Evolutionary conservation across 2,113 vertebrate genomes (phyloP).

Genomic region (Balaeniceps rex): DNA sequence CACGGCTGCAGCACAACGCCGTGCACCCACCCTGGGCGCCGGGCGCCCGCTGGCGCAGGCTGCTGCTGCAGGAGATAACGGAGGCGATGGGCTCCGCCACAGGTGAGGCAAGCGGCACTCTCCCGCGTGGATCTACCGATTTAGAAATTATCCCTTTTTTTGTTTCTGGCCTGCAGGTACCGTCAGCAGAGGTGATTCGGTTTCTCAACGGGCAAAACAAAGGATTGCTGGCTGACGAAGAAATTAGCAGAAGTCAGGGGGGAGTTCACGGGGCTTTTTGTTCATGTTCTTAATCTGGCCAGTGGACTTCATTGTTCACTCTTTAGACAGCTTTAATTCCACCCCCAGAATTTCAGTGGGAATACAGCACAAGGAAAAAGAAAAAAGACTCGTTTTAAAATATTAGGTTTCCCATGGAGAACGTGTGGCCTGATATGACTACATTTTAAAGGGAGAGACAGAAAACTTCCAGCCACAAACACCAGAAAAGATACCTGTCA

Average conservation of each 20-base stretch:
- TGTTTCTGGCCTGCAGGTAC: background rate
- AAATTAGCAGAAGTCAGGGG: background rate
- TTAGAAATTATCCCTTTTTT: background rate
- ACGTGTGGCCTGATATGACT: accelerated
- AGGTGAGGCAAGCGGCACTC: background rate
- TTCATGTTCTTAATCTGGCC: background rate
- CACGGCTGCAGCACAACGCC: background rate
- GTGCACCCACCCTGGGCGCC: accelerated
- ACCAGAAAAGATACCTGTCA: background rate
- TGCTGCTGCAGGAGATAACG: background rate
- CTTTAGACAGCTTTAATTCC: background rate
- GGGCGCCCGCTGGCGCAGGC: too few species aligned
- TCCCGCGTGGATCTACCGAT: background rate
- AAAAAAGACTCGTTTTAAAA: background rate
- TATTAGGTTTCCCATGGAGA: background rate
- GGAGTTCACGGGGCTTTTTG: background rate
- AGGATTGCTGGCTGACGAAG: background rate
- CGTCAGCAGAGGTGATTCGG: accelerated
- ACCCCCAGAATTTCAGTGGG: background rate
- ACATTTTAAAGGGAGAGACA: background rate
- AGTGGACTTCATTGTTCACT: background rate
- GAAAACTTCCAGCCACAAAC: too few species aligned
- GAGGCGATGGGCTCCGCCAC: too few species aligned
- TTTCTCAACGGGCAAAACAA: background rate
- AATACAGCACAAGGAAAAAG: background rate